Conservation (phyloP, 2,888 invertebrate species). For the Heteromurus nitidus region DNA sequence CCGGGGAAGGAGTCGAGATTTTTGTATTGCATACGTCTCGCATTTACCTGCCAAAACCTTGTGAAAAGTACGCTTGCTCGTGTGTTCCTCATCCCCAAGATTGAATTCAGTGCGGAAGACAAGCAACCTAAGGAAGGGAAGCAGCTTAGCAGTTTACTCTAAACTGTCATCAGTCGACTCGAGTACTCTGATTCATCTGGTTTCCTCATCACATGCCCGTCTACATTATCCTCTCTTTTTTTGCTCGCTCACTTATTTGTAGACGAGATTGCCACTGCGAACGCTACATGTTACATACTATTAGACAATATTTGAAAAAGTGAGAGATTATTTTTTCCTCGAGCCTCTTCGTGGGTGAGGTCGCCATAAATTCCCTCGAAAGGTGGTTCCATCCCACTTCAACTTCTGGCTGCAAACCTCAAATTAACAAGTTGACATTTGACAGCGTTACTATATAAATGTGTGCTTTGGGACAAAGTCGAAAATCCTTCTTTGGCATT, state of each 20-base stretch:
- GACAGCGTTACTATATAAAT: conserved; percentile 32
- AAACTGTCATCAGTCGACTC: conserved; percentile 44
- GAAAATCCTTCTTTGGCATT: conserved; percentile 45
- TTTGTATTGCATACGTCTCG: no score
- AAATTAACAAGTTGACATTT: conserved; percentile 61
- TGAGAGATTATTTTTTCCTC: conserved; percentile 19
- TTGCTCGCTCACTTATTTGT: no score
- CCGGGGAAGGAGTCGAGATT: not conserved
- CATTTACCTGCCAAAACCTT: not conserved
- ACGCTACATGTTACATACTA: not conserved
- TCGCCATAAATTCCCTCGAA: conserved; percentile 44
- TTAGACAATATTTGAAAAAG: no score
- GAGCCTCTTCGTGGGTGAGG: conserved; percentile 47
- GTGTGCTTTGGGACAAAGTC: conserved; percentile 1
- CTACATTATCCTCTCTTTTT: conserved; percentile 4
- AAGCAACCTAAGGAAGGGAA: not conserved
- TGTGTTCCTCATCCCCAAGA: no score
- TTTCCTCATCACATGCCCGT: not conserved
- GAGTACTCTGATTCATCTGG: conserved; percentile 33
- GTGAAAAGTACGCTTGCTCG: no score
- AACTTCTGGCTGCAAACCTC: conserved; percentile 38
- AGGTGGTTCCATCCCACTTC: conserved; percentile 51
- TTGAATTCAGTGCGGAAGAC: not conserved
- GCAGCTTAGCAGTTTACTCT: conserved; percentile 29
- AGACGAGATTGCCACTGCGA: not conserved